Evolutionary conservation across 2,888 invertebrate genomes (phyloP).

Genomic region (Neuroscelio doddi): DNA sequence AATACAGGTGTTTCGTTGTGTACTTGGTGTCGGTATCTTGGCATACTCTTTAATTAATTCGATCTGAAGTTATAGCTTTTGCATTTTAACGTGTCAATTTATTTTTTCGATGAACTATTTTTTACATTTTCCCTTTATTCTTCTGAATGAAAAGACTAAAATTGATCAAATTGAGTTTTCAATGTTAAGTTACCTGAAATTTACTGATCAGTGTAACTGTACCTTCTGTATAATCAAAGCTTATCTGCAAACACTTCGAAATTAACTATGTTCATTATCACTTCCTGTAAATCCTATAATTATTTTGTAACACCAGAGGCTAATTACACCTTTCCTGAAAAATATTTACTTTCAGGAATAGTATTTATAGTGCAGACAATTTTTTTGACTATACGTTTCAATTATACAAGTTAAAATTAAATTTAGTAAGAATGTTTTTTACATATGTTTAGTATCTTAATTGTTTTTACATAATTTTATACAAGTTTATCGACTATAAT

Average conservation of each 20-base stretch:
- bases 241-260: slow-evolving; percentile 5
- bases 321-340: slow-evolving; percentile 1
- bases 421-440: too few species aligned
- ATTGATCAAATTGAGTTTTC: slow-evolving; percentile 3
- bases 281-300: slow-evolving; percentile 10
- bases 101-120: slow-evolving; percentile 17
- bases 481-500: too few species aligned
- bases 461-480: too few species aligned
- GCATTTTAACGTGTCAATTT: slow-evolving; percentile 37
- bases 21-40: slow-evolving; percentile 21
- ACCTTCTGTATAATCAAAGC: too few species aligned
- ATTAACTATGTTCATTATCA: neutral
- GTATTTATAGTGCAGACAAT: too few species aligned
- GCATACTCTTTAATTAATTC: slow-evolving; percentile 42
- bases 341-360: too few species aligned
- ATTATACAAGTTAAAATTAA: too few species aligned
- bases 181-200: too few species aligned
- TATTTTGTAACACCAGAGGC: slow-evolving; percentile 26
- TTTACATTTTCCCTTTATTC: too few species aligned
- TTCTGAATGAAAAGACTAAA: neutral
- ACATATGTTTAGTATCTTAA: too few species aligned
- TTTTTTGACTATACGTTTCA: too few species aligned
- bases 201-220: too few species aligned
- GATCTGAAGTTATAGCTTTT: slow-evolving; percentile 39
- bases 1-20: slow-evolving; percentile 37